Base-by-base conservation (phyloP, 2,888 invertebrate genomes). In the Apeira syringaria region DNA sequence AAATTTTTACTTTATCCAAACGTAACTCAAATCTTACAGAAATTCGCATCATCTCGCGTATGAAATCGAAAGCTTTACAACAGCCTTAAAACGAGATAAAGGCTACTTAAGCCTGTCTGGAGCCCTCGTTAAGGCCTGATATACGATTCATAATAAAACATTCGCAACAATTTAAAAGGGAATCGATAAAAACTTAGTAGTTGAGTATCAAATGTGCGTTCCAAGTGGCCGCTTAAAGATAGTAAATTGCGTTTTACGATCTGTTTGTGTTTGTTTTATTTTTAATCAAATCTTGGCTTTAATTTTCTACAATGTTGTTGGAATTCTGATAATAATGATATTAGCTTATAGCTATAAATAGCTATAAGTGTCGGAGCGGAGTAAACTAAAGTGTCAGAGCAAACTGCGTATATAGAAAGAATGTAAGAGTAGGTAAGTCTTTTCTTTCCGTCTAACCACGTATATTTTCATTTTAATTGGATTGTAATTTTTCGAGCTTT, bases 91-190 rank as follows among this genome's bases (percentile, higher is more conserved):
- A 78, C 63, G 59, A 74, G 81, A 80, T 84, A 85, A 83, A 76
- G 75, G 78, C 84, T 86, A 82, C 87, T 85, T 82, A 83, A 76
- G 68, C 56, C 65, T 56, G 69, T 64, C 74, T 65, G 61, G 52
- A 61, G 56, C 53, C 74, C 84, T 86, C 87, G 88, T 88, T 88
- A 88, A 86, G 75, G 53, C 49, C 74, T 85, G 85, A 88, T 87
- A 88, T 87, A 88, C 80, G 81, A 65, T 82, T 76, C 70, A 76
- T 83, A 86, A 84, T 86, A 86, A 88, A 87, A 85, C 74, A 85
- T 83, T 86, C 59, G 88, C 87, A 86, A 86, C 86, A 85, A 79
- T 83, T 84, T 87, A 85, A 86, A 84, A 79, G 73, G 62, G 76
- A 76, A 80, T 78, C 85, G 79, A 83, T 83, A 86, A 83, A 80